These are phyloP conservation scores for Catocala sponsa DNA, from an alignment of 2,888 invertebrate species.

Conservation along the genomic window DNA sequence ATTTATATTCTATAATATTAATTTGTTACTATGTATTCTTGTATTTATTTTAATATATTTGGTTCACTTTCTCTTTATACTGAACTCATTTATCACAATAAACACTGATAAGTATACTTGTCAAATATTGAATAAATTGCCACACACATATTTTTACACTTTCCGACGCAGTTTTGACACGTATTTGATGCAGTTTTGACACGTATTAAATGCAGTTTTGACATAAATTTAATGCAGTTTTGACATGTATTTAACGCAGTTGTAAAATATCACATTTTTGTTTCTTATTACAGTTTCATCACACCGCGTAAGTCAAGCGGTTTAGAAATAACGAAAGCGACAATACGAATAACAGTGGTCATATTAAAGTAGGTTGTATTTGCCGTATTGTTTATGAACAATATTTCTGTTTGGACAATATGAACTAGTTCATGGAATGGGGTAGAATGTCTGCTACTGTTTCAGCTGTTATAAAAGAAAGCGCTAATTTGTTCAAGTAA, in stretches of 20 bases:
- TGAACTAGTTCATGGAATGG: slow-evolving; percentile 48
- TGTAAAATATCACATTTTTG: no score
- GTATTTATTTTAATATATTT: no score
- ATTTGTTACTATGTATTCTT: background rate
- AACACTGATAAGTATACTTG: no score
- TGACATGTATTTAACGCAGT: no score
- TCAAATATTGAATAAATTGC: no score
- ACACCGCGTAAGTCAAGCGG: slow-evolving; percentile 16
- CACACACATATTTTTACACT: background rate
- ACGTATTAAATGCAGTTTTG: no score
- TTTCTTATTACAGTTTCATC: slow-evolving; percentile 5
- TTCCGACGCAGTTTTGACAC: no score
- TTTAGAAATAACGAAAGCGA: slow-evolving; percentile 36
- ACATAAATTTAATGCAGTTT: no score
- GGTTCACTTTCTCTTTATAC: no score
- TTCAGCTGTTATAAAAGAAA: slow-evolving; percentile 30
- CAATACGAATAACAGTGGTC: slow-evolving; percentile 21
- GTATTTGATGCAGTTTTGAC: no score
- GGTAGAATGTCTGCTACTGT: slow-evolving; percentile 29
- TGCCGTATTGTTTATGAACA: slow-evolving; percentile 54
- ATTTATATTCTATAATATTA: background rate
- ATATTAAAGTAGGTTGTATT: slow-evolving; percentile 59
- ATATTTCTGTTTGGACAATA: slow-evolving; percentile 38
- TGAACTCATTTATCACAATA: background rate
- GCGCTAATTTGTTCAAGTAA: slow-evolving; percentile 10